Conservation (phyloP, 2,797 vertebrate species). For the Gymnoscopelus microlampas region DNA sequence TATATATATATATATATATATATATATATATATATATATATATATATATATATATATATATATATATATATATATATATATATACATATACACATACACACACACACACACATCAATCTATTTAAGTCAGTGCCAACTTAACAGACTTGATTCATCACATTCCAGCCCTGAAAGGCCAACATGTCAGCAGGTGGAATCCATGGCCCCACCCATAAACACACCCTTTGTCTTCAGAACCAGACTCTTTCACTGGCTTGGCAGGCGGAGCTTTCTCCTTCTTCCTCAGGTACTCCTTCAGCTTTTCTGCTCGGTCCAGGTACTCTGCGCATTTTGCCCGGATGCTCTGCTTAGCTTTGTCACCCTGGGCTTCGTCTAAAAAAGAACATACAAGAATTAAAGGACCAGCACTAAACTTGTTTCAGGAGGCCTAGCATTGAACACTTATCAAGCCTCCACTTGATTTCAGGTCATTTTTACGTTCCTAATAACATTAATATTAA, state of each 20-base stretch:
- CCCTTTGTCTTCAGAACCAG: slow-evolving; percentile 93
- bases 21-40: too few species aligned
- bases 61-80: too few species aligned
- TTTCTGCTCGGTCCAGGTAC: slow-evolving; percentile 96
- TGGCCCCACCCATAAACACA: slow-evolving; percentile 74
- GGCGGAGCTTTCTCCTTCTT: slow-evolving; percentile 89
- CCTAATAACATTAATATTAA: too few species aligned
- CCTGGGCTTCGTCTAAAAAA: slow-evolving; percentile 91
- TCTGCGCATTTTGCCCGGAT: slow-evolving; percentile 93
- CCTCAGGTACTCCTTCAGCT: slow-evolving; percentile 94
- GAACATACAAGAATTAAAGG: neutral
- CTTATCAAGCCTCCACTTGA: too few species aligned
- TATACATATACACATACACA: neutral
- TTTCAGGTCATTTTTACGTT: neutral
- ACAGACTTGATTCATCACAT: slow-evolving; percentile 20
- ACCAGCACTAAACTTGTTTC: neutral
- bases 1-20: too few species aligned
- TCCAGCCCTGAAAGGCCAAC: slow-evolving; percentile 23
- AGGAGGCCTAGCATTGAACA: neutral
- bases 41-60: too few species aligned
- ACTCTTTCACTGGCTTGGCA: slow-evolving; percentile 94
- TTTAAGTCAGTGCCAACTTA: neutral
- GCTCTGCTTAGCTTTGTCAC: slow-evolving; percentile 93
- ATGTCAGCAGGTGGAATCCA: slow-evolving; percentile 5
- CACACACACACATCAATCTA: too few species aligned